phyloP scores from a whole-genome alignment of 2,888 invertebrate genomes.

The Troilus luridus region DNA sequence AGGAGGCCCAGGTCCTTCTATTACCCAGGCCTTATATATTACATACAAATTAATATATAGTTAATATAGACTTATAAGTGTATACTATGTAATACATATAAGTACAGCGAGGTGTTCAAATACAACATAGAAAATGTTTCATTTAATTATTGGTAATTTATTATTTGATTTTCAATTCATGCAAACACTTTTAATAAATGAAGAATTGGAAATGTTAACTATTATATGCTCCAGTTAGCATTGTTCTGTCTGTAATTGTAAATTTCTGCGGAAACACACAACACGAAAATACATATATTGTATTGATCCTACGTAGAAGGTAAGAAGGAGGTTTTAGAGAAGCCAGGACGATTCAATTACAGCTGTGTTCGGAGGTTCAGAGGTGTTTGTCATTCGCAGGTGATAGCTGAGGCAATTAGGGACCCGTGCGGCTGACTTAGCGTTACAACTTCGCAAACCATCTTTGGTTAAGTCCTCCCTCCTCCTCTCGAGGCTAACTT shows the following conservation, averaged over 20 bases:
- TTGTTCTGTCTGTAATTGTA: not conserved
- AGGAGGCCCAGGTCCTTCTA: no score
- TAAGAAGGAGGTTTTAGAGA: not conserved
- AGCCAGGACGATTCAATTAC: not conserved
- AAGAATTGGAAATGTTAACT: no score
- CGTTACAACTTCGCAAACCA: not conserved
- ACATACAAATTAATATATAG: no score
- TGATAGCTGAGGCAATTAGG: conserved; percentile 1
- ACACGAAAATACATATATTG: not conserved
- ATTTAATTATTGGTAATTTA: no score
- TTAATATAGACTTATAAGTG: no score
- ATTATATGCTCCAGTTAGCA: no score
- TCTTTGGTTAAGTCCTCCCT: not conserved
- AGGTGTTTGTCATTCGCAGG: conserved; percentile 32
- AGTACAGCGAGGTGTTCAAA: no score
- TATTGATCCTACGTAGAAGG: not conserved
- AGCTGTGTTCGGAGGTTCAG: not conserved
- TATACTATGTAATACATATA: no score
- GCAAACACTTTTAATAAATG: no score
- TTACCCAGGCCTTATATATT: no score
- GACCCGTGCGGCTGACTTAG: not conserved
- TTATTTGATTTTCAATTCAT: no score
- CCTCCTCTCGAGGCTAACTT: not conserved
- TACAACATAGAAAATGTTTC: no score
- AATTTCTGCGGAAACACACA: not conserved